Percentiles rank a stretch among this genome's conserved stretches.
These are phyloP conservation scores for Amaurobius ferox DNA, from an alignment of 2,888 invertebrate species.

Conservation along the genomic window DNA sequence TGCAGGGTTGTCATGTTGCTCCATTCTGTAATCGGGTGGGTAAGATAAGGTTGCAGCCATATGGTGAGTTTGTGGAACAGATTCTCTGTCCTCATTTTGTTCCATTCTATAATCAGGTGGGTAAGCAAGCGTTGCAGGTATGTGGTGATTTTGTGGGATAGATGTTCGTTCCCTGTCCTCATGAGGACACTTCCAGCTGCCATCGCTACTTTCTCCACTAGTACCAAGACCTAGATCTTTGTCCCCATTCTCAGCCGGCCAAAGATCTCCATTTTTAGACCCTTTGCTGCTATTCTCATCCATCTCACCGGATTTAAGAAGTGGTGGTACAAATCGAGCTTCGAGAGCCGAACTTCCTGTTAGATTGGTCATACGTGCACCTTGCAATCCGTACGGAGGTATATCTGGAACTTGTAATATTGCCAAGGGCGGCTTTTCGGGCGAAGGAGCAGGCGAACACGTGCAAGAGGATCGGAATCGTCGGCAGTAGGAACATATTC, in stretches of 20 bases:
- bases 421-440: conserved; percentile 46
- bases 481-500: conserved; percentile 36
- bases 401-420: conserved; percentile 28
- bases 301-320: neutral
- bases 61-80: conserved; percentile 14
- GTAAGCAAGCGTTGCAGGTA: conserved; percentile 8
- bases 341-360: conserved; percentile 18
- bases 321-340: conserved; percentile 19
- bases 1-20: conserved; percentile 64
- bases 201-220: conserved; percentile 88
- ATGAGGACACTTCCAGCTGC: conserved; percentile 73
- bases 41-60: neutral
- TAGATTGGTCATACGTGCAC: neutral
- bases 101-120: no score
- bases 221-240: conserved; percentile 90
- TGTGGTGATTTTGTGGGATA: neutral
- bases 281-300: conserved; percentile 71
- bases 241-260: conserved; percentile 75
- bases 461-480: conserved; percentile 33
- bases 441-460: neutral
- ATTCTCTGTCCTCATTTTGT: conserved; percentile 50
- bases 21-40: neutral
- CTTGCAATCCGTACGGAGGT: conserved; percentile 5
- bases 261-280: conserved; percentile 63
- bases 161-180: conserved; percentile 45